Base-by-base conservation (phyloP, 2,113 vertebrate species). In the Myotis lucifugus region DNA sequence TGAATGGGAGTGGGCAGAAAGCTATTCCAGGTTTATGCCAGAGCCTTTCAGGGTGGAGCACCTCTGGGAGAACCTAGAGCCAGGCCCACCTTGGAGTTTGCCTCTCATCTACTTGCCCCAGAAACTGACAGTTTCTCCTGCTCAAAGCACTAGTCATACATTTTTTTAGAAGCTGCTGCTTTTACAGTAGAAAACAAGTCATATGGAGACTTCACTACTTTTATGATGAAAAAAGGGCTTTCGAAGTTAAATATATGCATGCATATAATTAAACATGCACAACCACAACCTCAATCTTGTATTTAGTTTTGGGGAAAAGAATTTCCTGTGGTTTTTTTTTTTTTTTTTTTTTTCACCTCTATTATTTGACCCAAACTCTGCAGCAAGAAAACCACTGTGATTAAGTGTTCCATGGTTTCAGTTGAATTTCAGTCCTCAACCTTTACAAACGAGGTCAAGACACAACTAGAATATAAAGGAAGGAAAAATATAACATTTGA, bases 351-450 rank as follows among this genome's bases (percentile, higher is more conserved):
- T 77, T 90, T n/a, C 10, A 29, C 46, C 76, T 84, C 42, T 56
- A 19, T 90, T 14, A 9, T 76, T 96, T 83, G 64, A 77, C 88
- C 73, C 34, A 70, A 91, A 93, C 61, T 96, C 85, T 91, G 64
- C 76, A 59, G 64, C 76, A 59, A 97, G 91, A 74, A 94, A 93
- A 95, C 87, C 97, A 84, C 94, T 69, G 95, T 96, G 95, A 95
- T 29, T 18, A 67, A 27, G 32, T 40, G 27, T 56, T 74, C 32
- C 76, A 64, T 34, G 81, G 81, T 93, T 95, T 97, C 61, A 42
- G 40, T 4, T 82, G 21, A 48, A 50, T 69, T 86, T 95, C 46
- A 70, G 46, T 86, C 93, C 0, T 8, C 56, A 3, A 85, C 84
- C 91, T 94, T 73, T 79, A 83, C 27, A 95, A 74, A 86, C 72